Percentiles rank a stretch among this genome's conserved stretches.
These are phyloP conservation scores for Coluber constrictor DNA, from an alignment of 2,797 vertebrate genomes.

Conservation along the genomic window DNA sequence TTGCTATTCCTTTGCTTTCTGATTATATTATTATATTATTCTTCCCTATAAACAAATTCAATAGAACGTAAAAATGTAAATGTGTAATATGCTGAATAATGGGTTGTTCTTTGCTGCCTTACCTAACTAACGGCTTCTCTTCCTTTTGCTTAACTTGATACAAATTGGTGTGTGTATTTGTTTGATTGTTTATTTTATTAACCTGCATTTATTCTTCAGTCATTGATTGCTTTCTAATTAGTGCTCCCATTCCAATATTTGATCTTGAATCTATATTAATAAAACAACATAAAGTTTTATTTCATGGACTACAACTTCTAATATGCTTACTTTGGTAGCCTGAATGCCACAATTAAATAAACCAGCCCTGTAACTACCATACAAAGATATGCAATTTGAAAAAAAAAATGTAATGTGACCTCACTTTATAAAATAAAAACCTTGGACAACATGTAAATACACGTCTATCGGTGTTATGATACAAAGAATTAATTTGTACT, in stretches of 20 bases:
- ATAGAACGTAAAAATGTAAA: neutral
- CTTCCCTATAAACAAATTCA: neutral
- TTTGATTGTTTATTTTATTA: neutral
- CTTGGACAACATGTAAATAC: too few relatives aligned
- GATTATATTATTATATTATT: neutral
- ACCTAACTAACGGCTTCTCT: neutral
- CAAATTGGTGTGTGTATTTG: neutral
- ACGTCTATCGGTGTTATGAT: too few relatives aligned
- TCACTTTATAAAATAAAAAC: too few relatives aligned
- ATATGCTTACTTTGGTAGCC: neutral
- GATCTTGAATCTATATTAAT: neutral
- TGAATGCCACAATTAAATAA: neutral
- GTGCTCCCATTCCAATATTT: neutral
- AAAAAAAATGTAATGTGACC: neutral
- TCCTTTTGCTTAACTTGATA: neutral
- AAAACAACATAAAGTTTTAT: neutral
- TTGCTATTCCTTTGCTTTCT: too few relatives aligned
- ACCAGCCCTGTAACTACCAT: neutral
- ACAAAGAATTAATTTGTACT: too few relatives aligned
- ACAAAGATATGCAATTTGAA: neutral
- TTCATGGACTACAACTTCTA: neutral
- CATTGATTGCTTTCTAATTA: neutral
- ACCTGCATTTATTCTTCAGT: neutral
- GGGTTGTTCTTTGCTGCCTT: neutral
- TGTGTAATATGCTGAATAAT: neutral